Evolutionary conservation across 30 jellyfish, hydroid and myxozoan species (phyloP), one percentile per base, ranked within the genome.

Genomic region (Catostylus mosaicus): DNA sequence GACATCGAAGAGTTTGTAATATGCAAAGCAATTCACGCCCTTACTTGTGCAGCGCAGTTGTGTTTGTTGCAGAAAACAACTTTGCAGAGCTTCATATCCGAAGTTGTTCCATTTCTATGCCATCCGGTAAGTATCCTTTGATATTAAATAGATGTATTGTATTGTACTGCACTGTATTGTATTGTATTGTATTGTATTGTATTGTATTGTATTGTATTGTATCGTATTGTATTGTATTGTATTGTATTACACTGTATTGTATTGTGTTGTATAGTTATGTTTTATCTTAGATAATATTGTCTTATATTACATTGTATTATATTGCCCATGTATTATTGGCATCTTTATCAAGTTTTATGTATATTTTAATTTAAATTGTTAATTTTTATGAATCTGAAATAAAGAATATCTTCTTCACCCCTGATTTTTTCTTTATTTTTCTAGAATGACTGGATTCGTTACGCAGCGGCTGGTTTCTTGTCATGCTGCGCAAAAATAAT

Each of bases 1-100:
- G 99, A 93, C 35, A 33, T 91, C 7, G 99, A 93, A 71, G 99
- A 93, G 89, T 93, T 87, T 75, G 99, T 93, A 31, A 86, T 93
- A 12, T 93, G 92, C 50, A 83, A 96, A 56, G 99, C 97, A 4
- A 68, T 93, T 20, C 91, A 88, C 59, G 96, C 99, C 14, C 88
- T 93, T 16, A 93, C 95, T 6, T 88, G 95, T 27, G 68, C 84
- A 54, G 96, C 93, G 2, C 97, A 88, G 50, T 75, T 93, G 18
- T 91, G 88, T 30, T 88, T 93, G 29, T 68, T 93, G n/a, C 99
- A 93, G 57, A 93, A 93, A 83, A 97, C 94, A 38, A 88, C 83
- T 4, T 45, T 93, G 65, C 72, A 54, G 29, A 95, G 84, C 27
- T 80, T 93, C 62, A 50, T 93, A 8, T 70, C 66, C 18, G 99